A percentile compares a stretch with the other conserved stretches of the same genome.
Conservation (phyloP, 2,797 vertebrate species). For the Balearica regulorum region DNA sequence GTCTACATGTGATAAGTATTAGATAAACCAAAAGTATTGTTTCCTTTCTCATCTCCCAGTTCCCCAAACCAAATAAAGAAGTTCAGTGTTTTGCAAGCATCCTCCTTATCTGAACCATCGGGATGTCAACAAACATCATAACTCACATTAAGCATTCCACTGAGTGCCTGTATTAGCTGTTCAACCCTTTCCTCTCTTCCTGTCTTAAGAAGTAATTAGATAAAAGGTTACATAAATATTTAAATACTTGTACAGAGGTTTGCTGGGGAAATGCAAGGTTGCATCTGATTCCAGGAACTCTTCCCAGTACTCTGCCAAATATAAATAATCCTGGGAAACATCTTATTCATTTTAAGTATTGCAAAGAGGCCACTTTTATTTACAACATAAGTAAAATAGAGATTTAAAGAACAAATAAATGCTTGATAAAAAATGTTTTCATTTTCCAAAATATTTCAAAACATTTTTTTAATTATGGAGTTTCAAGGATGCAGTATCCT, state of each 20-base stretch:
- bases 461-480: background rate
- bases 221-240: slow-evolving; percentile 49
- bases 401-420: background rate
- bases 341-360: slow-evolving; percentile 14
- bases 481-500: background rate
- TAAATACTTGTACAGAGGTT: slow-evolving; percentile 16
- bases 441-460: background rate
- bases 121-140: background rate
- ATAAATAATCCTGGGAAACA: slow-evolving; percentile 38
- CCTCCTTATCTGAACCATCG: background rate
- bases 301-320: slow-evolving; percentile 25
- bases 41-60: background rate
- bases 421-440: background rate
- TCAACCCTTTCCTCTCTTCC: slow-evolving; percentile 15
- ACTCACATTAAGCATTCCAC: slow-evolving; percentile 16
- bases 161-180: slow-evolving; percentile 27
- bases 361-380: background rate
- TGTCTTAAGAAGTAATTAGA: slow-evolving; percentile 41
- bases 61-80: background rate
- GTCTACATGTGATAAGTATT: background rate
- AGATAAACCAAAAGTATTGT: background rate
- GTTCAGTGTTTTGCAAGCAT: background rate
- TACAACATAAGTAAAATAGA: background rate
- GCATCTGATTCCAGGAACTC: background rate
- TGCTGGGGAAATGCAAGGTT: slow-evolving; percentile 10